phyloP scores from a whole-genome alignment of 2,113 vertebrate species.

The Scytalopus superciliaris region DNA sequence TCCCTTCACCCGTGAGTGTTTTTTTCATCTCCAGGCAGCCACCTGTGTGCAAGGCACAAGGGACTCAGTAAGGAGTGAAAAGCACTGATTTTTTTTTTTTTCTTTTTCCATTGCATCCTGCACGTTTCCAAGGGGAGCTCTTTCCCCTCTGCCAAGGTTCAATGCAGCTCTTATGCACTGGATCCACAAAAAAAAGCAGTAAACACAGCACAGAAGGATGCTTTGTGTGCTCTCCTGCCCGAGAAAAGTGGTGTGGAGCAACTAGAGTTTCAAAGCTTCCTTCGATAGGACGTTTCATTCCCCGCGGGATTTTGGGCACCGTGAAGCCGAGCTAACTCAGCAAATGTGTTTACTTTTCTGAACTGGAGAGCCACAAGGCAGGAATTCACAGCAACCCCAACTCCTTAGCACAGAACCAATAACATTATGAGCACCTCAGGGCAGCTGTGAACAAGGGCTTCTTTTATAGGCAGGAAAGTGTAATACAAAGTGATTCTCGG shows the following conservation, averaged over 20 bases:
- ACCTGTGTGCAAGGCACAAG: conserved; percentile 46
- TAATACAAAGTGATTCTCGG: conserved; percentile 52
- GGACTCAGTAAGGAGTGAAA: conserved; percentile 55
- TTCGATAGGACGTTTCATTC: conserved; percentile 55
- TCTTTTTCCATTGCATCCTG: conserved; percentile 63
- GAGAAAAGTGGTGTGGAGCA: conserved; percentile 47
- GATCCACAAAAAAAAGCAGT: neutral
- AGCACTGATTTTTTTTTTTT: neutral
- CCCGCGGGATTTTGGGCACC: conserved; percentile 51
- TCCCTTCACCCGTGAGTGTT: conserved; percentile 10
- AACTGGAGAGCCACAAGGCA: conserved; percentile 69
- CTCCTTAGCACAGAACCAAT: conserved; percentile 61
- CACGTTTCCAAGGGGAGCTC: conserved; percentile 47
- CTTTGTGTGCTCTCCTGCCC: conserved; percentile 46
- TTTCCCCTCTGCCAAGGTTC: conserved; percentile 55
- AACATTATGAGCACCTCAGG: conserved; percentile 65
- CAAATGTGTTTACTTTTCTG: conserved; percentile 58
- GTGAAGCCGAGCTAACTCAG: neutral
- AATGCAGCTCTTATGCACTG: conserved; percentile 68
- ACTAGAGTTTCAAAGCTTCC: conserved; percentile 71
- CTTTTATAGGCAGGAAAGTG: conserved; percentile 61
- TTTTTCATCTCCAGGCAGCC: conserved; percentile 27
- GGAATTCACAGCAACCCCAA: conserved; percentile 66
- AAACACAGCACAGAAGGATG: conserved; percentile 55
- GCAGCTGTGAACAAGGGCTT: conserved; percentile 67